A percentile compares a stretch with the other conserved stretches of the same genome.
phyloP scores from a whole-genome alignment of 2,797 vertebrate genomes.

The Otus scops region DNA sequence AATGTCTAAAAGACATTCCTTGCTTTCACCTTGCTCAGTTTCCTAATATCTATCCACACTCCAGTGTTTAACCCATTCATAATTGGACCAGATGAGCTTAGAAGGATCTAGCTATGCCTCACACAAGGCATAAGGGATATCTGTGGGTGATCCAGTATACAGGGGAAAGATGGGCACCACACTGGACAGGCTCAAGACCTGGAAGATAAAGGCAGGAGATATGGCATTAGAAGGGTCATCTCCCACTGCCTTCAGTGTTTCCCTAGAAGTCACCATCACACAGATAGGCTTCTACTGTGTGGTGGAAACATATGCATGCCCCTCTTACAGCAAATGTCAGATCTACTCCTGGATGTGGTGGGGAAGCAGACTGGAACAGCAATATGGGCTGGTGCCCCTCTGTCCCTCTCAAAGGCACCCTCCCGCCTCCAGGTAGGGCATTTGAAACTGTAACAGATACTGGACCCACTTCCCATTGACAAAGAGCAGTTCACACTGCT shows the following conservation, averaged over 20 bases:
- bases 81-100: neutral
- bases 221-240: neutral
- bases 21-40: neutral
- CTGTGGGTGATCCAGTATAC: neutral
- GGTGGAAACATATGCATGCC: accelerated
- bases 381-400: neutral
- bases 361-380: neutral
- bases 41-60: neutral
- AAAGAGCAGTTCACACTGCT: neutral
- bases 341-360: neutral
- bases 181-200: neutral
- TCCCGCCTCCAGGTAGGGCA: neutral
- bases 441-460: neutral
- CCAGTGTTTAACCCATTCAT: neutral
- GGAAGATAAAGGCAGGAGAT: neutral
- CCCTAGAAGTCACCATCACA: neutral
- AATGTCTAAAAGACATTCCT: neutral
- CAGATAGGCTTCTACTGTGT: neutral
- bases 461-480: neutral
- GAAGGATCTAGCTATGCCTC: neutral
- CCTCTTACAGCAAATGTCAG: neutral
- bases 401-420: neutral
- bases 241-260: neutral
- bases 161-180: neutral
- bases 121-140: neutral